Conservation (phyloP, 2,113 vertebrate species). For the Pituophis catenifer region DNA sequence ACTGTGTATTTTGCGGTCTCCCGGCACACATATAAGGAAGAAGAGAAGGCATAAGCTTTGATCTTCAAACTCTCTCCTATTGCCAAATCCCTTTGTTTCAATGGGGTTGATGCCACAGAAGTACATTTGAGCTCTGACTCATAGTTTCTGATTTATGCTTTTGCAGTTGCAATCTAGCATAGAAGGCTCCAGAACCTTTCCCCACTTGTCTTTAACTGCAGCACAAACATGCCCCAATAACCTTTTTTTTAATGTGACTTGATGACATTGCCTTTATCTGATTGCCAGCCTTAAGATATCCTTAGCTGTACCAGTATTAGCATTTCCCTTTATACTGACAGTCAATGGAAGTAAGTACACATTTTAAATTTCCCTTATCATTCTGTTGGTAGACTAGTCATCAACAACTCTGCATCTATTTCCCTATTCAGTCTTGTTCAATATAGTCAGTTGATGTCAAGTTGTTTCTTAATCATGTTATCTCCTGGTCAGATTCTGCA, state of each 20-base stretch:
- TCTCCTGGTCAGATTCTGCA: background rate
- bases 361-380: background rate
- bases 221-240: background rate
- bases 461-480: background rate
- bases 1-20: background rate
- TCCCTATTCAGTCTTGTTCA: background rate
- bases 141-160: background rate
- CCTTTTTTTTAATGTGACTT: background rate
- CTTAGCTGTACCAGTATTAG: background rate
- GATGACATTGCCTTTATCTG: background rate
- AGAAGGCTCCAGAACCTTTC: background rate
- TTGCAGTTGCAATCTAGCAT: background rate
- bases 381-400: background rate
- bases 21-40: rapidly evolving
- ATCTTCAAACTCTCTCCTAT: background rate
- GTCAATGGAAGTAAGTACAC: background rate
- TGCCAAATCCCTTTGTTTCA: background rate
- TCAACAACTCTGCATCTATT: background rate
- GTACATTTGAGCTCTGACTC: background rate
- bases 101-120: background rate
- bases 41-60: background rate
- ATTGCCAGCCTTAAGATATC: background rate
- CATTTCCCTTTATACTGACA: background rate
- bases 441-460: background rate
- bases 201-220: background rate